A percentile compares a stretch with the other conserved stretches of the same genome.
Evolutionary conservation across 2,888 invertebrate genomes (phyloP).

Genomic region (Eristalis arbustorum): DNA sequence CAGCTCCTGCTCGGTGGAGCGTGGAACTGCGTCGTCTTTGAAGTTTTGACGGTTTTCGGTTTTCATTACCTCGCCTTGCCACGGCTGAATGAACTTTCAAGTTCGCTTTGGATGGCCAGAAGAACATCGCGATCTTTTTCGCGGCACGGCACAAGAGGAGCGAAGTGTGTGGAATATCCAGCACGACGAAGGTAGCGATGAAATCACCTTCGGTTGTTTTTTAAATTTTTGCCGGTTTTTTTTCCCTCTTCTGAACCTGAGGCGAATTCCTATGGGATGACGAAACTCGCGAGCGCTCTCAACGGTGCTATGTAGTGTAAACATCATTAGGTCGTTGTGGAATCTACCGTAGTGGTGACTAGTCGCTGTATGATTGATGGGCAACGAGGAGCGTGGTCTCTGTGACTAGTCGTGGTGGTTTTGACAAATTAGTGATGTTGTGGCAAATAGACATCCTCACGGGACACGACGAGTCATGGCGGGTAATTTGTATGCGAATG

Average conservation of each 20-base stretch:
- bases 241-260: slow-evolving; percentile 8
- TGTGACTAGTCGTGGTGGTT: neutral
- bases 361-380: neutral
- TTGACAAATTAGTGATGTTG: slow-evolving; percentile 8
- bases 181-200: slow-evolving; percentile 35
- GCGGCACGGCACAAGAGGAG: neutral
- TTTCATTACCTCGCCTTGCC: neutral
- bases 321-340: slow-evolving; percentile 8
- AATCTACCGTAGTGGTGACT: neutral
- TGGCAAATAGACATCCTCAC: neutral
- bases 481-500: neutral
- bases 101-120: slow-evolving; percentile 17
- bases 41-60: slow-evolving; percentile 16
- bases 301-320: neutral
- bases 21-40: slow-evolving; percentile 23
- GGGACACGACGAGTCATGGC: neutral
- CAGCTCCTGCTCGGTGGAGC: neutral
- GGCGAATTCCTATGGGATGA: slow-evolving; percentile 59
- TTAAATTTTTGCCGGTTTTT: slow-evolving; percentile 6
- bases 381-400: neutral
- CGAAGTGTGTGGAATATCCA: slow-evolving; percentile 39
- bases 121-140: slow-evolving; percentile 32
- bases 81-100: slow-evolving; percentile 37
- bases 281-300: slow-evolving; percentile 30
- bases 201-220: slow-evolving; percentile 53